Base-by-base conservation (phyloP, 2,113 vertebrate species). In the Pyxicephalus adspersus region DNA sequence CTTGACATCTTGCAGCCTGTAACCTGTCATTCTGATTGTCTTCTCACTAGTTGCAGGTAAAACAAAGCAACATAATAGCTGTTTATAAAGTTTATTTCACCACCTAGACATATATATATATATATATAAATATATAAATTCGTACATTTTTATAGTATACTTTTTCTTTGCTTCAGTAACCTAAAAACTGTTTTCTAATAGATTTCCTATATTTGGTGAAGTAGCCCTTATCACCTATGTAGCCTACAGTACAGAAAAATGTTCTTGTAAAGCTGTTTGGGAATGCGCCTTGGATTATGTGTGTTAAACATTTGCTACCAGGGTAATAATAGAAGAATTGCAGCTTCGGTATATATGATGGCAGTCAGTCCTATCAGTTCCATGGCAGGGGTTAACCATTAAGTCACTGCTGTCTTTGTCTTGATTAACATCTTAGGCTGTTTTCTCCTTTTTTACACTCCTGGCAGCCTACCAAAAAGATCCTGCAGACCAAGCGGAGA, bases 401-500 rank as follows among this genome's bases (percentile, higher is more conserved):
- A 81, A 64, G 58, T 72, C 60, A 64, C 68, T 25, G 61, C 79
- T 73, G 60, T 31, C 38, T 81, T 61, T 64, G 38, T 64, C 68
- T 81, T 73, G 79, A 81, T 81, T 81, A 81, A 81, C 50, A 74
- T 81, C 60, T 81, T 65, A 5, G 54, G 68, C 68, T 73, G 55
- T 81, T 73, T 68, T 81, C 79, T 81, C 64, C 64, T 68, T 57
- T 57, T 58, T 28, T n/a, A 54, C 64, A 60, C 60, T 81, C 20
- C 60, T 81, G 79, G 79, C 68, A 73, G 19, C 28, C 67, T 64
- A 64, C 79, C 78, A 81, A 81, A 57, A 64, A 64, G 68, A 81
- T 81, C 68, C 68, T 74, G 68, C 68, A 81, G 79, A 81, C 68
- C 79, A 81, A 65, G 68, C 58, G 68, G 68, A 81, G 79, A 81